These are phyloP conservation scores for Idris sp. DNA, from an alignment of 1,140 invertebrate species.

Conservation along the genomic window DNA sequence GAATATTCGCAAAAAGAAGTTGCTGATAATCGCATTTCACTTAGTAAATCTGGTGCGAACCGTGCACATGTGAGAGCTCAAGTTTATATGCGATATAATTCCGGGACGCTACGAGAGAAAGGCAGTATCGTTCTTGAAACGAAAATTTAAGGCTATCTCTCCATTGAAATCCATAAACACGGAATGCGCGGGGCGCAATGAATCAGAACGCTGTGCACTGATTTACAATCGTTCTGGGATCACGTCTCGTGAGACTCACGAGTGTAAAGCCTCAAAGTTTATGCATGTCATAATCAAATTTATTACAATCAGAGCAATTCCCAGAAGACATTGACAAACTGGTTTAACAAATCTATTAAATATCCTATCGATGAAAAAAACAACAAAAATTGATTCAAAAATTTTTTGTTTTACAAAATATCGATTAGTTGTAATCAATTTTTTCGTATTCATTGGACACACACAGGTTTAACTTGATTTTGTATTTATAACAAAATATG, in stretches of 20 bases:
- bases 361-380: too few relatives aligned
- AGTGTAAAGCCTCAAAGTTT: slow-evolving; percentile 71
- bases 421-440: slow-evolving; percentile 32
- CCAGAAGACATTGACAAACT: slow-evolving; percentile 63
- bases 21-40: slow-evolving; percentile 37
- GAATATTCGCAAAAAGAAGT: slow-evolving; percentile 34
- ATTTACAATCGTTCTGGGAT: slow-evolving; percentile 71
- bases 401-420: too few relatives aligned
- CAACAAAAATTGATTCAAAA: not conserved
- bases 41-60: slow-evolving; percentile 50
- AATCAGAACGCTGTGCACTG: slow-evolving; percentile 68
- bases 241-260: slow-evolving; percentile 64
- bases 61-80: slow-evolving; percentile 30
- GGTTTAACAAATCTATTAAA: too few relatives aligned
- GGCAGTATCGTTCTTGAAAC: slow-evolving; percentile 61
- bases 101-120: slow-evolving; percentile 49
- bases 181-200: slow-evolving; percentile 65
- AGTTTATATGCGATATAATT: slow-evolving; percentile 54
- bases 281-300: slow-evolving; percentile 71
- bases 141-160: slow-evolving; percentile 61
- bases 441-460: slow-evolving; percentile 47
- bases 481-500: slow-evolving; percentile 41
- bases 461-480: slow-evolving; percentile 33
- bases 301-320: slow-evolving; percentile 72
- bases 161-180: slow-evolving; percentile 66